These are phyloP conservation scores for Coracias cyanogaster DNA, from an alignment of 2,797 vertebrate species.

Conservation along the genomic window DNA sequence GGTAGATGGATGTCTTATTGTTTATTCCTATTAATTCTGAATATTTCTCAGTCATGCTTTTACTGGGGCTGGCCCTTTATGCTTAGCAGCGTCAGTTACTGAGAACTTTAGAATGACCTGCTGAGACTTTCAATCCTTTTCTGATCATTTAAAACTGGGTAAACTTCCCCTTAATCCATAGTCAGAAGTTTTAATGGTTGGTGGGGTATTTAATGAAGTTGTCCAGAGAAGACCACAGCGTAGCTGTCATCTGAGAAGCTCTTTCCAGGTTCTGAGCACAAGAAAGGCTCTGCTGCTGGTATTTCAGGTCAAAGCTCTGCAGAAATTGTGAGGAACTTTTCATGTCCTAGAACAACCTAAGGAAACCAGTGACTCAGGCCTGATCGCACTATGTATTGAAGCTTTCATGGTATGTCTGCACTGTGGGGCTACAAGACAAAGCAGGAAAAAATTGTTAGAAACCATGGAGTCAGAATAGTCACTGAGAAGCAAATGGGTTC, in stretches of 20 bases:
- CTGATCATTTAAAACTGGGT: neutral
- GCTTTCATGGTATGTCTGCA: neutral
- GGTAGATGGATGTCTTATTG: neutral
- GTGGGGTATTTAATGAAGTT: neutral
- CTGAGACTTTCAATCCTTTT: neutral
- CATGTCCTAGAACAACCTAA: neutral
- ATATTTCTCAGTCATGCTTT: neutral
- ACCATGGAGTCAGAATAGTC: neutral
- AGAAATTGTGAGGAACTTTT: neutral
- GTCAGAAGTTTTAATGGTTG: neutral
- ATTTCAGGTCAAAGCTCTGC: neutral
- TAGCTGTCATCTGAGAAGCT: neutral
- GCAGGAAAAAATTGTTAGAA: neutral
- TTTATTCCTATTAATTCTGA: neutral
- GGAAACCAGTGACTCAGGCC: neutral
- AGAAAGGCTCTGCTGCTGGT: neutral
- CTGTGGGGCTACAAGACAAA: neutral
- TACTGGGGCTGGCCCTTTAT: neutral
- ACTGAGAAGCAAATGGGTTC: neutral
- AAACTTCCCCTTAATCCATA: neutral
- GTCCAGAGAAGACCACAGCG: neutral
- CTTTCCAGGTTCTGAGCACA: neutral
- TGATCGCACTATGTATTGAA: fast-evolving
- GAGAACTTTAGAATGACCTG: neutral
- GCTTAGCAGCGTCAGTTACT: neutral